Evolutionary conservation across 92 coral and sea anemone genomes (phyloP), one percentile per base, ranked within the genome.

Genomic region (Plumapathes pennacea): DNA sequence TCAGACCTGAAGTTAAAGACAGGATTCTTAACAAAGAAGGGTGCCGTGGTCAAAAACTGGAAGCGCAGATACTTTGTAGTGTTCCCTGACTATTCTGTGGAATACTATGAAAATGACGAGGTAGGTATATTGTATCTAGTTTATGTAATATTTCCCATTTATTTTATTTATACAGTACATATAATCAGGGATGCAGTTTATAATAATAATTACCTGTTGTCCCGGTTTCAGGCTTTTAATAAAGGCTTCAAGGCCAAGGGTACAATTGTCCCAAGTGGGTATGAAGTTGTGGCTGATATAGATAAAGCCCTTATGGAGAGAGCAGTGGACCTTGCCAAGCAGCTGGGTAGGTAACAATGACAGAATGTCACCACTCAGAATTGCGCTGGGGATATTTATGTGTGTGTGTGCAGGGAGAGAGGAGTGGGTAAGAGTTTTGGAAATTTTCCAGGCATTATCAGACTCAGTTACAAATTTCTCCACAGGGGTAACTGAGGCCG

Each of bases 41-140:
- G 97, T 57, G 96, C 97, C 12, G 44, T 91, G 23, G 71, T 89
- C 40, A 91, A 91, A 59, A 91, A 88, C 72, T 91, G 97, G 97
- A 91, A 91, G 64, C 84, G 64, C 25, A 71, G 97, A 34, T 80
- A 59, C 58, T 91, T 91, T 62, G 97, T 91, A 15, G 97, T 64
- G 22, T 81, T 84, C 51, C 85, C 81, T 43, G 88, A 91, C 60
- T 79, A 78, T 39, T 61, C 69, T 15, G 85, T 91, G 12, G 84
- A 80, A 49, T 91, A 91, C 38, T 91, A 74, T 62, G 96, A 91
- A 67, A 91, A 49, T 58, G 92, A 91, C 43, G 97, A 91, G 95
- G 95, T 87, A 27, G 14, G 74, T 49, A 45, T 15, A 23, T 33
- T n/a, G 10, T 15, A 27, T 39, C 22, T 40, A 12, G 43, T 44